Evolutionary conservation across 2,888 invertebrate species (phyloP).

Genomic region (Perizoma affinitatum): DNA sequence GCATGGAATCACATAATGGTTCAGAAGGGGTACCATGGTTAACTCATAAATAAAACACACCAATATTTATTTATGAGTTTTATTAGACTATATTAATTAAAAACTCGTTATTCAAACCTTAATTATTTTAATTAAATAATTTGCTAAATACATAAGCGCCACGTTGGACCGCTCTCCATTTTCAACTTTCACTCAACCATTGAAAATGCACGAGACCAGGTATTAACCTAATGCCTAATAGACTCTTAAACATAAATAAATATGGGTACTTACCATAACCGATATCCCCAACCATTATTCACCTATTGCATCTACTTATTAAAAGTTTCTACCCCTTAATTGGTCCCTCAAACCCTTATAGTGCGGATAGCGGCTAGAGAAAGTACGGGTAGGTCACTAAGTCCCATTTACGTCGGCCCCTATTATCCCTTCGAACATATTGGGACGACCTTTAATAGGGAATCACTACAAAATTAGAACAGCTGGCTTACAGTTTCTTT

Average conservation of each 20-base stretch:
- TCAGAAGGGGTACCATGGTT: too few relatives aligned
- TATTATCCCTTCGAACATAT: constrained; percentile 75
- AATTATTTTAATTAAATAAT: too few relatives aligned
- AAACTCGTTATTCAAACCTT: too few relatives aligned
- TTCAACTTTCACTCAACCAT: too few relatives aligned
- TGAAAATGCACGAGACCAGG: too few relatives aligned
- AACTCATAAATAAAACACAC: too few relatives aligned
- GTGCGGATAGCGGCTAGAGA: constrained; percentile 36
- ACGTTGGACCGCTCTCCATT: too few relatives aligned
- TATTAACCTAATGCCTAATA: too few relatives aligned
- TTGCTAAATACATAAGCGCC: too few relatives aligned
- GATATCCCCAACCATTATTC: constrained; percentile 18
- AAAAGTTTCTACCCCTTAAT: constrained; percentile 75
- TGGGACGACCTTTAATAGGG: constrained; percentile 69
- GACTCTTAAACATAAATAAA: constrained; percentile 37
- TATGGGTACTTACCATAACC: constrained; percentile 33
- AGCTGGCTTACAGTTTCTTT: constrained; percentile 1
- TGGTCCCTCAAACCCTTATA: constrained; percentile 65
- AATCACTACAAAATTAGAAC: constrained; percentile 41
- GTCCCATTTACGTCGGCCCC: constrained; percentile 69
- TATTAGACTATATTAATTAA: too few relatives aligned
- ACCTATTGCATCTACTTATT: constrained; percentile 55
- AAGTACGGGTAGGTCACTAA: constrained; percentile 59
- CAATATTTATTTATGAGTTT: too few relatives aligned
- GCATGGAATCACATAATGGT: too few relatives aligned